A percentile compares a stretch with the other conserved stretches of the same genome.
Conservation (phyloP, 2,888 invertebrate species). For the Acrobasis repandana region DNA sequence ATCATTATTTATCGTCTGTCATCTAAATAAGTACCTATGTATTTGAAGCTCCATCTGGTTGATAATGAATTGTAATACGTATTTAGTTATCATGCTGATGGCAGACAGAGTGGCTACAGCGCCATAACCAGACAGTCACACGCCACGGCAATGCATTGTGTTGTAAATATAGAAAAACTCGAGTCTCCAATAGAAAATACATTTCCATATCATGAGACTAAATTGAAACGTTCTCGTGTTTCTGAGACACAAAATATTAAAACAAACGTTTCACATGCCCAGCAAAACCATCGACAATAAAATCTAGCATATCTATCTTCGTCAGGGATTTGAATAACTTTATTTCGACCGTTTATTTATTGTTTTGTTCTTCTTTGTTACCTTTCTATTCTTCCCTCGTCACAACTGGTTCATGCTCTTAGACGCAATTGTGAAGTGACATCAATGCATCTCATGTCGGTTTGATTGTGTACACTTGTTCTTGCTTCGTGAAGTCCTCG, state of each 20-base stretch:
- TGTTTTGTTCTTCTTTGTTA: background rate
- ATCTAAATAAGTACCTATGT: background rate
- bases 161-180: constrained; percentile 10
- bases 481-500: background rate
- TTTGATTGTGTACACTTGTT: constrained; percentile 14
- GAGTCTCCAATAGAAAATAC: constrained; percentile 9
- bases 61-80: background rate
- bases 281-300: background rate
- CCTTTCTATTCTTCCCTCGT: background rate
- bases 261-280: background rate
- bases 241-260: constrained; percentile 4
- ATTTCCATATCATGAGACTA: background rate
- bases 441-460: constrained; percentile 2
- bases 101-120: constrained; percentile 19
- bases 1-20: background rate
- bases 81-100: constrained; percentile 1
- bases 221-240: constrained; percentile 7
- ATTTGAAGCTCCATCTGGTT: background rate
- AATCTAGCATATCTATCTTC: constrained; percentile 1
- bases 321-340: background rate
- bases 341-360: constrained; percentile 4
- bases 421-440: background rate
- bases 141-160: constrained; percentile 8
- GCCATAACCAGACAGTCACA: constrained; percentile 5
- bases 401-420: background rate